Conservation (phyloP, 2,888 invertebrate genomes). For the Patella ulyssiponensis region DNA sequence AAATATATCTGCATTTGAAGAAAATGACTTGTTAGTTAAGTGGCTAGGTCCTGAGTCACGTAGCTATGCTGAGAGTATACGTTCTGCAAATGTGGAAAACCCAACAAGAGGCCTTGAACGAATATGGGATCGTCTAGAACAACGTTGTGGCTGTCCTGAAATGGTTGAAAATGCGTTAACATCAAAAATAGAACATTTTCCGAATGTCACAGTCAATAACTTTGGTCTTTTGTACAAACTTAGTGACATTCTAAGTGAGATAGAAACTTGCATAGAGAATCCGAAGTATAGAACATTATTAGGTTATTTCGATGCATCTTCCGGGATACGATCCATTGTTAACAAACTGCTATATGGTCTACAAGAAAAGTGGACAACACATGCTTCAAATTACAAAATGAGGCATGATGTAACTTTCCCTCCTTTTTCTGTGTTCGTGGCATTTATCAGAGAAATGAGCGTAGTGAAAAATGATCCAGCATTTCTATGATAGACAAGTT, state of each 20-base stretch:
- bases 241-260: conserved; percentile 33
- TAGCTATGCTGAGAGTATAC: no score
- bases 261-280: conserved; percentile 34
- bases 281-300: conserved; percentile 27
- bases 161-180: conserved; percentile 30
- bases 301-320: conserved; percentile 38
- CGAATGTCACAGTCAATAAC: conserved; percentile 33
- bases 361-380: conserved; percentile 40
- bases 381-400: conserved; percentile 37
- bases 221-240: conserved; percentile 32
- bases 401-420: conserved; percentile 34
- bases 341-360: conserved; percentile 39
- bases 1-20: conserved; percentile 22
- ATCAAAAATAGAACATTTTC: conserved; percentile 32
- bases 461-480: conserved; percentile 36
- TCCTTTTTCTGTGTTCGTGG: conserved; percentile 38
- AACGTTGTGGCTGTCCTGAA: conserved; percentile 36
- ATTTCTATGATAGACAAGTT: conserved; percentile 19
- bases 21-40: conserved; percentile 28
- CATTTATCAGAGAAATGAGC: conserved; percentile 36
- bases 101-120: conserved; percentile 19
- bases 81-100: conserved; percentile 2
- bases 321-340: conserved; percentile 37
- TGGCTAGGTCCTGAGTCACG: conserved; percentile 28
- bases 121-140: conserved; percentile 24